These are phyloP conservation scores for Atta colombica DNA, from an alignment of 1,140 invertebrate species.

Conservation along the genomic window DNA sequence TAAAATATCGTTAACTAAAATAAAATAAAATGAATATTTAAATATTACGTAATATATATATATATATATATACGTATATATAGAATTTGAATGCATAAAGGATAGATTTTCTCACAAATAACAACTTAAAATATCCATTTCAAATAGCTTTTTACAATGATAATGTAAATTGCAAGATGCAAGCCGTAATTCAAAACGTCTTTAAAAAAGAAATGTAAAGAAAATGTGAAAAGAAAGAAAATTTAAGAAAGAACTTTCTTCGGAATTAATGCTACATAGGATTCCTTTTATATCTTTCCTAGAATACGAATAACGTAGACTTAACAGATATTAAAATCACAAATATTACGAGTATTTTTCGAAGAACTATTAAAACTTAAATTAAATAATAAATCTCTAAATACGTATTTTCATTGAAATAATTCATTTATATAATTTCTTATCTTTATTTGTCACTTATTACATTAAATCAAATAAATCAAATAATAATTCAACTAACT, in stretches of 20 bases:
- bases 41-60: not conserved
- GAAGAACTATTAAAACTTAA: not conserved
- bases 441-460: not conserved
- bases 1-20: too few species aligned
- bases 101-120: not conserved
- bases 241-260: slow-evolving; percentile 10
- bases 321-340: slow-evolving; percentile 18
- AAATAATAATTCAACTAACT: not conserved
- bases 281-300: slow-evolving; percentile 16
- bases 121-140: slow-evolving; percentile 13
- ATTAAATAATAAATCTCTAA: not conserved
- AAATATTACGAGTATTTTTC: not conserved
- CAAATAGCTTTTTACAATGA: not conserved
- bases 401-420: not conserved
- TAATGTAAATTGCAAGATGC: not conserved
- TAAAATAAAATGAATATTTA: too few species aligned
- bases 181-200: slow-evolving; percentile 2
- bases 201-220: slow-evolving; percentile 8
- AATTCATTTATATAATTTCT: not conserved
- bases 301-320: not conserved
- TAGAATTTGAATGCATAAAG: not conserved
- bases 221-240: slow-evolving; percentile 12
- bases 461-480: not conserved
- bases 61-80: not conserved
- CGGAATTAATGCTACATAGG: not conserved